Percentiles rank a stretch among this genome's conserved stretches.
Conservation (phyloP, 2,113 vertebrate genomes). For the Emydocephalus ijimae region DNA sequence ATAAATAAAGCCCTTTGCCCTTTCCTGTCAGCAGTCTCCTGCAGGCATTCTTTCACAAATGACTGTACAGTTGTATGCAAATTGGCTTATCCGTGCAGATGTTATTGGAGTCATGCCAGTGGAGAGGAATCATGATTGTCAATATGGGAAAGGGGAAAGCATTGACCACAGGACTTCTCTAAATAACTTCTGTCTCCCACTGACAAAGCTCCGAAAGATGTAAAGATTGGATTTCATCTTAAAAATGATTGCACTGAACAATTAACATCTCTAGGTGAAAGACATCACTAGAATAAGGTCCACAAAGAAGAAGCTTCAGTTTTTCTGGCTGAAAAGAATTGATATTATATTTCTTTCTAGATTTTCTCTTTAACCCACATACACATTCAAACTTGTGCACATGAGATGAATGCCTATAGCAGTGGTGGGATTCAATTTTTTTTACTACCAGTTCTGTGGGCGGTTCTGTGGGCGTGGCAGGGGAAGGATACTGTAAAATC, state of each 20-base stretch:
- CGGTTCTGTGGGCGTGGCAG: too few species aligned
- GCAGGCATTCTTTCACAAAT: neutral
- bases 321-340: neutral
- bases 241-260: neutral
- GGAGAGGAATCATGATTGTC: neutral
- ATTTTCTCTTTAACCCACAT: neutral
- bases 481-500: too few species aligned
- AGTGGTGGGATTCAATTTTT: too few species aligned
- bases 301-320: neutral
- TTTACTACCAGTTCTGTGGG: too few species aligned
- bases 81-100: neutral
- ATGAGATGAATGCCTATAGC: neutral
- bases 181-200: neutral
- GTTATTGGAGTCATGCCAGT: neutral
- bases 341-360: fast-evolving
- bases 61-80: neutral
- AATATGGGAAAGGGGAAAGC: neutral
- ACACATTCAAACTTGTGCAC: neutral
- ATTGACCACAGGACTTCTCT: neutral
- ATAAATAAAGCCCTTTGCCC: neutral
- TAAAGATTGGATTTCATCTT: neutral
- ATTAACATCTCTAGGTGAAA: neutral
- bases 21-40: neutral
- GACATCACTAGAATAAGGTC: neutral
- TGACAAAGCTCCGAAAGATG: neutral